Conservation (phyloP, 2,888 invertebrate species). For the Drosophila testacea region DNA sequence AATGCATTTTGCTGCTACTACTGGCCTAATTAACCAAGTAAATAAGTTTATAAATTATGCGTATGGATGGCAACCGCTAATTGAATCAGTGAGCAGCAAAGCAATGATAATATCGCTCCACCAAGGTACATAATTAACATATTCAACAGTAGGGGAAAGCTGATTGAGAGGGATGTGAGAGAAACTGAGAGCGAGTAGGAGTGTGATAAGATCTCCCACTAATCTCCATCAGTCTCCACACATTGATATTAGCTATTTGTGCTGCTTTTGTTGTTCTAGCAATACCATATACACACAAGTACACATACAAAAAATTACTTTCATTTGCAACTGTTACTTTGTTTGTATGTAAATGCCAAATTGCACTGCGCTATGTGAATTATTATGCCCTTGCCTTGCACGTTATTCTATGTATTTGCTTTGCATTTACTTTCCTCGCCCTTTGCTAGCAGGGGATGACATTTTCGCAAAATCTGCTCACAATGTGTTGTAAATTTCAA, state of each 20-base stretch:
- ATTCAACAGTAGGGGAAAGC: conserved; percentile 12
- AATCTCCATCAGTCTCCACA: neutral
- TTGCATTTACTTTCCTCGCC: conserved; percentile 15
- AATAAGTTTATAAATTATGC: conserved; percentile 50
- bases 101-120: conserved; percentile 36
- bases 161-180: neutral
- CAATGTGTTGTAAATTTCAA: conserved; percentile 69
- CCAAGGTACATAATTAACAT: conserved; percentile 67
- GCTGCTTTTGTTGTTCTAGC: conserved; percentile 30
- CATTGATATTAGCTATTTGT: conserved; percentile 41
- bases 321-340: conserved; percentile 30
- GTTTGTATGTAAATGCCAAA: conserved; percentile 47
- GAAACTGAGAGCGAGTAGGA: conserved; percentile 3
- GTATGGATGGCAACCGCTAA: conserved; percentile 66
- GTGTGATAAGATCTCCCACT: neutral
- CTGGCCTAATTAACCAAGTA: conserved; percentile 54
- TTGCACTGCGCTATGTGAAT: conserved; percentile 66
- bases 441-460: conserved; percentile 14
- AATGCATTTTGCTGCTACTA: conserved; percentile 64
- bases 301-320: conserved; percentile 19
- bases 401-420: conserved; percentile 33
- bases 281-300: conserved; percentile 39
- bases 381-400: conserved; percentile 62
- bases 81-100: conserved; percentile 69
- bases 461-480: conserved; percentile 68